Evolutionary conservation across 1,140 invertebrate species (phyloP).

Genomic region (Solenopsis fugax): DNA sequence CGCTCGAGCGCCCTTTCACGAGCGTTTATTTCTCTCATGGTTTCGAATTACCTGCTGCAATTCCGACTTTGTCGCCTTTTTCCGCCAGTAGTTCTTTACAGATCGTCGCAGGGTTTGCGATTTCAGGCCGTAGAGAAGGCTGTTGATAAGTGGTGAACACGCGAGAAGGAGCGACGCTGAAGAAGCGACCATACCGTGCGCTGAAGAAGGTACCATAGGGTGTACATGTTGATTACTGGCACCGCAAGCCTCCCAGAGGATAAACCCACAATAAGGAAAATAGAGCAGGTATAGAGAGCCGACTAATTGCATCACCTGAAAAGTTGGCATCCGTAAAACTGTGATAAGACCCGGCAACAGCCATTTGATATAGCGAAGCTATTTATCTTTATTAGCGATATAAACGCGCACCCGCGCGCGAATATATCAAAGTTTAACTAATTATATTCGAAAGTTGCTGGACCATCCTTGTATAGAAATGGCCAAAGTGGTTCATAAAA

Average conservation of each 20-base stretch:
- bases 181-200: constrained; percentile 87
- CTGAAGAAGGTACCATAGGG: constrained; percentile 81
- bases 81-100: constrained; percentile 93
- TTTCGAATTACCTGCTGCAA: constrained; percentile 88
- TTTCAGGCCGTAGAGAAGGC: constrained; percentile 92
- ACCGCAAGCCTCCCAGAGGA: constrained; percentile 89
- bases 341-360: neutral
- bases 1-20: neutral
- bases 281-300: constrained; percentile 91
- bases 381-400: constrained; percentile 6
- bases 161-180: constrained; percentile 89
- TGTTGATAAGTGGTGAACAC: constrained; percentile 91
- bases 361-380: neutral
- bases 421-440: constrained; percentile 4
- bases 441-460: constrained; percentile 6
- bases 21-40: neutral
- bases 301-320: constrained; percentile 88
- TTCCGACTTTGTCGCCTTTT: constrained; percentile 92
- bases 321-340: constrained; percentile 7
- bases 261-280: constrained; percentile 91
- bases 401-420: neutral
- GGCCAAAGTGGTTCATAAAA: neutral
- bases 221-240: constrained; percentile 82
- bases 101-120: constrained; percentile 90
- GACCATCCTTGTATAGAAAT: neutral